These are phyloP conservation scores for Nothoprocta perdicaria DNA, from an alignment of 2,113 vertebrate species.

Conservation along the genomic window DNA sequence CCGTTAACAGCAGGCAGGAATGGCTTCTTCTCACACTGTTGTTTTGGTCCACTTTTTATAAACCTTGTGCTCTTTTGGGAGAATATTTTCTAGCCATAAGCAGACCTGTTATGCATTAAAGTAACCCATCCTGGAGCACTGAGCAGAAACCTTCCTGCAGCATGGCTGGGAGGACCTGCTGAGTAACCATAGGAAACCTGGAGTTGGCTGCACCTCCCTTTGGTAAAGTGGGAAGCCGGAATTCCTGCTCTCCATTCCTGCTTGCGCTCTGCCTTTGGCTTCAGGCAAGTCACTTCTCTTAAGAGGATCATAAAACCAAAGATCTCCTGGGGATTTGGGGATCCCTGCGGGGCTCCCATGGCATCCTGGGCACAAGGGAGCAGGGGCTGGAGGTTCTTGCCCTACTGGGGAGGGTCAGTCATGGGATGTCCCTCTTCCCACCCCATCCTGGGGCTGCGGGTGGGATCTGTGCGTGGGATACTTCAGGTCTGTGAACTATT, in stretches of 20 bases:
- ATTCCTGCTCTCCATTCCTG: background rate
- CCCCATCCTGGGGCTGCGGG: background rate
- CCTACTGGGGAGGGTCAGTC: too few relatives aligned
- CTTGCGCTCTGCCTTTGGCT: background rate
- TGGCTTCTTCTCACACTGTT: background rate
- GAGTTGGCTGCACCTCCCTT: background rate
- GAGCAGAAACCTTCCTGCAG: background rate
- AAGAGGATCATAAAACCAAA: background rate
- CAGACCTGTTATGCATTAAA: accelerated
- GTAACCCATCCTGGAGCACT: background rate
- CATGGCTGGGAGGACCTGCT: accelerated
- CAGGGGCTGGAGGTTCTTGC: background rate
- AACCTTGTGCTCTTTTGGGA: background rate
- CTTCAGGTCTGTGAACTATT: background rate
- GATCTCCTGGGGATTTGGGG: background rate
- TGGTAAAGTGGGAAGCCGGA: background rate
- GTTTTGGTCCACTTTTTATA: background rate
- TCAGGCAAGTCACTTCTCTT: background rate
- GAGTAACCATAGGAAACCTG: background rate
- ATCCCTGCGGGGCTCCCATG: accelerated
- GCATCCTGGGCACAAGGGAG: background rate
- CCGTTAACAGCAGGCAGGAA: background rate
- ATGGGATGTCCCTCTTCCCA: background rate
- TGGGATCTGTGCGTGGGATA: accelerated
- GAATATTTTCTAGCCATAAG: background rate